Base-by-base conservation (phyloP, 2,888 invertebrate species). In the Nebria brevicollis region DNA sequence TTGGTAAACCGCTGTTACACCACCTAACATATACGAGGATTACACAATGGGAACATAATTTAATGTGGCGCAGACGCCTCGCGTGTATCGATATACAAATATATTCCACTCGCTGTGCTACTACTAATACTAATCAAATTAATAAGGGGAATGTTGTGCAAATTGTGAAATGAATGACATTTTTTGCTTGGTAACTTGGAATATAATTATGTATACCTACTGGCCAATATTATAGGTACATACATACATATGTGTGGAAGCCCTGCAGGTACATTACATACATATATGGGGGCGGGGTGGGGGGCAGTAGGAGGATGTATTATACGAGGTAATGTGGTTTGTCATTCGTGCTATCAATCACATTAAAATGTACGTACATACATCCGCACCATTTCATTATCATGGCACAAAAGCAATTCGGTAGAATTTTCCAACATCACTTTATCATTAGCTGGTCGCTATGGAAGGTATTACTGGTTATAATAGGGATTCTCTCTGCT, bases 261-360 rank as follows among this genome's bases (percentile, higher is more conserved):
- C n/a, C n/a, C n/a, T n/a, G n/a, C n/a, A 34, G 34, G 34, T 34
- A 34, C 5, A 5, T 34, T n/a, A n/a, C n/a, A 34, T 34, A 34
- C 34, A 34, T 34, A 34, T 34, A 34, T 34, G 34, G 34, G 1
- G 34, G 2, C 34, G 1, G 34, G 0, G 1, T 0, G 20, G 20
- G 20, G 20, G 20, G 20, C 20, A 20, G 20, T 20, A 20, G 70
- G 26, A 10, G 75, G 25, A 43, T 11, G 15, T 26, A 42, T 26
- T 41, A 15, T 15, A 72, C 10, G 73, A 20, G 11, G 25, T 66
- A 66, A 66, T 66, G 66, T 72, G 77, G 72, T 64, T 72, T 77
- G 75, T 75, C 79, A 79, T 75, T 79, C 20, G 68, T 68, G 68
- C 68, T 79, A 79, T 79, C 79, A 79, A 79, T 79, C 79, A 75